Conservation (phyloP, 1,140 invertebrate genomes). For the Adoxophyes honmai region DNA sequence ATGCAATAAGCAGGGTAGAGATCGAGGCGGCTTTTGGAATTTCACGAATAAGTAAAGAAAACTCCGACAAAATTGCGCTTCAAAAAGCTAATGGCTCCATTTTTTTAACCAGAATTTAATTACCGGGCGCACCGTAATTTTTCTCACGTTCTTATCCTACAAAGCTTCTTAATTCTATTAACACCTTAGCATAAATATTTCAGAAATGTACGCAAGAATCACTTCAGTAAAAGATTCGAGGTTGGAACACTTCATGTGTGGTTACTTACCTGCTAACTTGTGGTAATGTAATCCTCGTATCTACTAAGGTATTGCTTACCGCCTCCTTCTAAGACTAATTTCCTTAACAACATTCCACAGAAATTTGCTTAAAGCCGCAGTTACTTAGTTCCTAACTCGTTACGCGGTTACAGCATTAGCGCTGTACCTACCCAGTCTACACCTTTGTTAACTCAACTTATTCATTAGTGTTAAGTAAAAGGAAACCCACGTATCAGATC, state of each 20-base stretch:
- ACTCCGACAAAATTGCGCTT: background rate
- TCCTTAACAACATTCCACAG: background rate
- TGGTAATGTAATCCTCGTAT: no score
- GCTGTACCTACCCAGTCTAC: background rate
- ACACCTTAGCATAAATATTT: background rate
- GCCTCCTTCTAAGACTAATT: constrained; percentile 1
- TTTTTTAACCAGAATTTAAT: constrained; percentile 1
- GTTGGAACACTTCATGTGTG: no score
- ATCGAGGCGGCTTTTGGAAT: no score
- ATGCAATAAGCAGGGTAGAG: no score
- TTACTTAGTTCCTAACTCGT: constrained; percentile 7
- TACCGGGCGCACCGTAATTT: constrained; percentile 3
- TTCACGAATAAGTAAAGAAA: background rate
- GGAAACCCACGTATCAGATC: background rate
- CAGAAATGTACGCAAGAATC: no score
- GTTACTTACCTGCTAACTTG: no score
- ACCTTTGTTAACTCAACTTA: constrained; percentile 1
- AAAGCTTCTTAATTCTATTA: background rate
- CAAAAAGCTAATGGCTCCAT: background rate
- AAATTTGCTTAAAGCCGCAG: constrained; percentile 3
- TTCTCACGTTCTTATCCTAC: constrained; percentile 1
- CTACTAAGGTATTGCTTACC: background rate
- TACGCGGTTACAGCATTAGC: background rate
- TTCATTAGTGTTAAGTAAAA: background rate
- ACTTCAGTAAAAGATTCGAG: no score